Evolutionary conservation across 1,140 invertebrate species (phyloP).

Genomic region (Sarcophaga bullata): DNA sequence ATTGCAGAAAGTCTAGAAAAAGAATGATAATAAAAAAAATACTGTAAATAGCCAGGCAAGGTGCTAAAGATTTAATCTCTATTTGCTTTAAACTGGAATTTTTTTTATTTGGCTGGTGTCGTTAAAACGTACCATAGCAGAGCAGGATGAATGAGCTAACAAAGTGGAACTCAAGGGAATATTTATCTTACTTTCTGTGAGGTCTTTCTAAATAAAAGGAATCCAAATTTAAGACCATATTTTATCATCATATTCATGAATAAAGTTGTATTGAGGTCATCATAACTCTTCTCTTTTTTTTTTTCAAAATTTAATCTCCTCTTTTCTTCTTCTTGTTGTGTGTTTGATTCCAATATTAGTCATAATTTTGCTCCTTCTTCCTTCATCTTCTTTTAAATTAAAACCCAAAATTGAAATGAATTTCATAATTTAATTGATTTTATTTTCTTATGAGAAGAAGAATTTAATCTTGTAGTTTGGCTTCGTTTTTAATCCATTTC

Average conservation of each 20-base stretch:
- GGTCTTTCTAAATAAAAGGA: not conserved
- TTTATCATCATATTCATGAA: not conserved
- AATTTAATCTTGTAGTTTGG: not conserved
- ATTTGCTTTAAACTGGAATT: not conserved
- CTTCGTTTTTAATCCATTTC: not conserved
- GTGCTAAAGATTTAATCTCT: slow-evolving; percentile 8
- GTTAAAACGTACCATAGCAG: not conserved
- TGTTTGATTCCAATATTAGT: not conserved
- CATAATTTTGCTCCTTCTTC: not conserved
- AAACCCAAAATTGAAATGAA: not conserved
- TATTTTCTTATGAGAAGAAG: not conserved
- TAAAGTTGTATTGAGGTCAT: slow-evolving; percentile 13
- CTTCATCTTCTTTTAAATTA: too few relatives aligned
- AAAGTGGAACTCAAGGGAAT: not conserved
- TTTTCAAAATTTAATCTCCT: not conserved
- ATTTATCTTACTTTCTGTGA: not conserved
- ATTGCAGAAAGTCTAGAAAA: not conserved
- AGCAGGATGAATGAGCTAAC: not conserved
- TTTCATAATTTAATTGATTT: slow-evolving; percentile 18
- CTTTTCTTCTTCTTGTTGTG: not conserved
- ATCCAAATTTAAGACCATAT: not conserved
- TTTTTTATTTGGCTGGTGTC: slow-evolving; percentile 7
- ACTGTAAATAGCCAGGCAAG: not conserved
- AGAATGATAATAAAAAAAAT: not conserved
- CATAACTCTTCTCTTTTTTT: not conserved